These are phyloP conservation scores for Pseudachorutes palmiensis DNA, from an alignment of 1,140 invertebrate species.

Conservation along the genomic window DNA sequence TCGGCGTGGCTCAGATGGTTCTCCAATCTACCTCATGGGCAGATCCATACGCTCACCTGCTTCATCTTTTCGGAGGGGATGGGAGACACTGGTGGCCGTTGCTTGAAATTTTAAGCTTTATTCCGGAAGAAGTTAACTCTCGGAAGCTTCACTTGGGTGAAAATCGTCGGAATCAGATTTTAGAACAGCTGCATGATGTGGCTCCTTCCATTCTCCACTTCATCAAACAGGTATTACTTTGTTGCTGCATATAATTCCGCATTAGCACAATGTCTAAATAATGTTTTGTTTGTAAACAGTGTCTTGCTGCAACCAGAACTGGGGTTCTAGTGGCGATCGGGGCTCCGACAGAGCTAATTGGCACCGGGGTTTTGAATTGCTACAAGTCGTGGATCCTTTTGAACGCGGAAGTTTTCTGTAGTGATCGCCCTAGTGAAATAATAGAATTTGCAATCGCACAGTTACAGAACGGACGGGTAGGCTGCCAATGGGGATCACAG, in stretches of 20 bases:
- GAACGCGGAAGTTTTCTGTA: conserved; percentile 36
- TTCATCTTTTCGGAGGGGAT: conserved; percentile 55
- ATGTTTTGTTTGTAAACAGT: conserved; percentile 22
- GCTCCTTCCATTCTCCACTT: conserved; percentile 43
- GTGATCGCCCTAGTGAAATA: conserved; percentile 23
- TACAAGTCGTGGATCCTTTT: conserved; percentile 34
- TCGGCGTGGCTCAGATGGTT: conserved; percentile 85
- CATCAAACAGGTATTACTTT: conserved; percentile 30
- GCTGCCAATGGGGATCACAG: background rate
- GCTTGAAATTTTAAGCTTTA: conserved; percentile 81
- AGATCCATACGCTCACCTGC: conserved; percentile 73
- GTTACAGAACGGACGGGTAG: conserved; percentile 37
- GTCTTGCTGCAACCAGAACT: conserved; percentile 18
- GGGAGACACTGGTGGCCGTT: conserved; percentile 63
- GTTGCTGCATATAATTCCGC: conserved; percentile 10
- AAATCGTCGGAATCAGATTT: conserved; percentile 76
- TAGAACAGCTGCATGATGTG: conserved; percentile 57
- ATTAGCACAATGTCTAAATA: conserved; percentile 14
- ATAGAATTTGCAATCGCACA: conserved; percentile 36
- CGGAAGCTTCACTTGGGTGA: conserved; percentile 75
- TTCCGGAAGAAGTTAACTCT: conserved; percentile 92
- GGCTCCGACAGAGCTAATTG: conserved; percentile 22
- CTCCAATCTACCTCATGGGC: conserved; percentile 92
- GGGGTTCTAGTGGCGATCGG: conserved; percentile 10
- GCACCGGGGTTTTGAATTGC: conserved; percentile 32